phyloP scores from a whole-genome alignment of 2,113 vertebrate species.

The Pseudopodoces humilis region DNA sequence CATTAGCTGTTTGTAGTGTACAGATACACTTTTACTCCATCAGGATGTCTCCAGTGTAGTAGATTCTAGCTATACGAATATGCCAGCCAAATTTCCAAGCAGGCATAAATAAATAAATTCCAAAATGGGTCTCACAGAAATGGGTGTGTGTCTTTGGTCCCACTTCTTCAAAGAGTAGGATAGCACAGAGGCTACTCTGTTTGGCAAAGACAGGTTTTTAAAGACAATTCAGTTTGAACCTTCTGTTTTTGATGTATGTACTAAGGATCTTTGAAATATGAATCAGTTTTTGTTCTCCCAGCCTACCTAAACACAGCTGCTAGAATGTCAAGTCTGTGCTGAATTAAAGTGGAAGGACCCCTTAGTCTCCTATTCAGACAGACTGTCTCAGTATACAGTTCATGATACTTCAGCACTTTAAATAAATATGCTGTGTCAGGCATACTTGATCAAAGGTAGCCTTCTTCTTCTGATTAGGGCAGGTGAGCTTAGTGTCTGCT shows the following conservation, averaged over 20 bases:
- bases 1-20: background rate
- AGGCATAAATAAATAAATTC: background rate
- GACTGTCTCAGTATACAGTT: background rate
- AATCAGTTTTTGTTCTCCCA: background rate
- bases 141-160: background rate
- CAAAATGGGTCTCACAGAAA: background rate
- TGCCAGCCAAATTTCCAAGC: background rate
- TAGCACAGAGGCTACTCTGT: fast-evolving
- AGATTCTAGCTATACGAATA: background rate
- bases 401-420: background rate
- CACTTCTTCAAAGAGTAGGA: background rate
- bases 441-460: conserved; percentile 41
- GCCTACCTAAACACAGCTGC: background rate
- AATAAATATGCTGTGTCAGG: conserved; percentile 14
- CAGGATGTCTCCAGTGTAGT: background rate
- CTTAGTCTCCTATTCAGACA: background rate
- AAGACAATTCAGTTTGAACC: background rate
- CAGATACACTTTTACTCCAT: background rate
- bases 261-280: background rate
- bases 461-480: background rate
- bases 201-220: background rate
- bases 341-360: background rate
- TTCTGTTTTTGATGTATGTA: background rate
- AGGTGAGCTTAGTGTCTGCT: conserved; percentile 1
- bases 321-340: background rate